phyloP scores from a whole-genome alignment of 2,888 invertebrate genomes.

The Ormyrus labotus region DNA sequence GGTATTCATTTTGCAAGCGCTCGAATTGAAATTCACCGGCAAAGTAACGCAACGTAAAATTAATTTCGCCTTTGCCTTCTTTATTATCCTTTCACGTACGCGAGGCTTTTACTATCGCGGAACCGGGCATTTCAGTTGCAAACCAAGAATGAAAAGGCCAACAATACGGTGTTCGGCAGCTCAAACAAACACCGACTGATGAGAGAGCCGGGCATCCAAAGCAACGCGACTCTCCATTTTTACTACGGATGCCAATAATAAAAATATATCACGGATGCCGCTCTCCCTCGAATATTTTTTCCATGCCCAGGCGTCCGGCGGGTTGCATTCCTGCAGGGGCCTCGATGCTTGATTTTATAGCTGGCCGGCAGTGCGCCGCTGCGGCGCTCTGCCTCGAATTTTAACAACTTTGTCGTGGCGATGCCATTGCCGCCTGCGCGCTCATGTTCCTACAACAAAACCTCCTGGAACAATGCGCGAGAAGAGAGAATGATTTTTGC shows the following conservation, averaged over 20 bases:
- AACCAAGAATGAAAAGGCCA: too few species aligned
- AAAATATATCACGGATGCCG: not conserved
- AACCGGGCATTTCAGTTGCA: too few species aligned
- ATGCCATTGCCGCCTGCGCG: not conserved
- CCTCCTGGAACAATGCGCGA: too few species aligned
- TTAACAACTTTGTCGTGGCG: slow-evolving; percentile 32
- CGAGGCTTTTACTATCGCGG: too few species aligned
- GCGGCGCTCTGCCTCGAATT: slow-evolving; percentile 29
- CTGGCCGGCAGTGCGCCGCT: not conserved
- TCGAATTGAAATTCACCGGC: too few species aligned
- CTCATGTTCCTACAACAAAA: not conserved
- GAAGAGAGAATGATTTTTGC: not conserved
- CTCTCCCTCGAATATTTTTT: slow-evolving; percentile 10
- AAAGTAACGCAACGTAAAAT: too few species aligned
- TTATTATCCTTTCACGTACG: too few species aligned
- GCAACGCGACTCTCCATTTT: not conserved
- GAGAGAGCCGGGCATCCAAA: not conserved
- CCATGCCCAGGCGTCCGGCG: not conserved
- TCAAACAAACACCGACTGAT: slow-evolving; percentile 43
- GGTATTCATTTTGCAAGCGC: too few species aligned
- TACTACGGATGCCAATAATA: slow-evolving; percentile 43
- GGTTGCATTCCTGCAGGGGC: slow-evolving; percentile 24
- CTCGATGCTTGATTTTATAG: slow-evolving; percentile 30
- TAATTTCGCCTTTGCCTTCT: too few species aligned
- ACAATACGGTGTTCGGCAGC: not conserved